Base-by-base conservation (phyloP, 2,113 vertebrate genomes). In the Erpornis zantholeuca region DNA sequence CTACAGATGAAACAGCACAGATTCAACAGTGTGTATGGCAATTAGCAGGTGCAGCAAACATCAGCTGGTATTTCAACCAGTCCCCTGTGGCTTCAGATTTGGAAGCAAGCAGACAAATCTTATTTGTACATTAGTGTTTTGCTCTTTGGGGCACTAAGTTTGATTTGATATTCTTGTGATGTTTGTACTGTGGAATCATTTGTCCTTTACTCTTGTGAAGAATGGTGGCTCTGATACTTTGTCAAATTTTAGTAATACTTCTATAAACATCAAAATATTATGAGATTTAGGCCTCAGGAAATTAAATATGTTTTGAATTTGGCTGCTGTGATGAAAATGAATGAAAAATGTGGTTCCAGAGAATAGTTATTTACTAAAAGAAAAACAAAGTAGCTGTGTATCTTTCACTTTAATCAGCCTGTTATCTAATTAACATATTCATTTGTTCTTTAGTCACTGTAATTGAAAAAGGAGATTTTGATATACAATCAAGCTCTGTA, bases 31-130 rank as follows among this genome's bases (percentile, higher is more conserved):
- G 8, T 15, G 40, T 45, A 18, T 42, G 29, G 38, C 84, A 94
- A 71, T 45, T 61, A 86, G 49, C 65, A 94, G 88, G 31, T 85
- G 65, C 91, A 87, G 53, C 50, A 94, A 87, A 91, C 38, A 87
- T 75, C 69, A 91, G 57, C 53, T 94, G 59, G 40, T 94, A 79
- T 86, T 97, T 95, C 86, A 91, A 15, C 49, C 63, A 61, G 77
- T 76, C 42, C 57, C 70, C 50, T 28, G 40, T 82, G 84, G n/a
- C 18, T 82, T 87, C 84, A 76, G 69, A 64, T 85, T 91, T 94
- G 81, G 70, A 57, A 94, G 42, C 38, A 84, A 65, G 29, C 29
- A 77, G 40, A 69, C 29, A 76, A 68, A 64, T 82, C 49, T 64
- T 87, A 79, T 82, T 79, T 91, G 47, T 65, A 29, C 27, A 56